Base-by-base conservation (phyloP, 2,888 invertebrate genomes). In the Lycocerus yunnanus region DNA sequence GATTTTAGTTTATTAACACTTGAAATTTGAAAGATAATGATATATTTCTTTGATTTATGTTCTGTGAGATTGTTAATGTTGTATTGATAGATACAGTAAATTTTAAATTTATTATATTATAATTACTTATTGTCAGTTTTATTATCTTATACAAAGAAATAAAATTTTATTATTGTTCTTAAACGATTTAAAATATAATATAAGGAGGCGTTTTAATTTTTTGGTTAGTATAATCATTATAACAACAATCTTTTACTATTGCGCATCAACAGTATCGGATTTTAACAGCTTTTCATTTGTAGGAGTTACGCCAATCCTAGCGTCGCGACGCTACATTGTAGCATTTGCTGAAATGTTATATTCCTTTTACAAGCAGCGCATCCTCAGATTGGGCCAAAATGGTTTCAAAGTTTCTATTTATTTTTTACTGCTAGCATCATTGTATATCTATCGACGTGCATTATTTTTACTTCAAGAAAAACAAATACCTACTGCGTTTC, bases 271-370 rank as follows among this genome's bases (percentile, higher is more conserved):
- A 71, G 72, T 75, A 75, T 75, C 75, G 65, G 66, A 18, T 72
- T 71, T 71, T 68, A 73, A 71, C 27, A 65, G 71, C 66, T 71
- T 24, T 71, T 70, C 14, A 73, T 76, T 71, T 72, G 71, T 71
- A 61, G 63, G 27, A 18, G 15, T 63, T 15, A 43, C 73, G 58
- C 76, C 76, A 76, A 76, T 76, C 71, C 60, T 20, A 27, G 73
- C 76, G 73, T 66, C 71, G 65, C 71, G 66, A 73, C 76, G 76
- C 68, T 59, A 76, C 76, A 76, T 73, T 76, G 76, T 76, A 73
- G 63, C 76, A 73, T 60, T 70, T 68, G 61, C 15, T 15, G 69
- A 15, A 68, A 69, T 71, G 66, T 15, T 69, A 66, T 68, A 68
- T 69, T 60, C 71, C 61, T 20, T 43, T 43, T n/a, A 43, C n/a